A percentile compares a stretch with the other conserved stretches of the same genome.
Evolutionary conservation across 2,797 vertebrate species (phyloP).

Genomic region (Rhadinocentrus ornatus): DNA sequence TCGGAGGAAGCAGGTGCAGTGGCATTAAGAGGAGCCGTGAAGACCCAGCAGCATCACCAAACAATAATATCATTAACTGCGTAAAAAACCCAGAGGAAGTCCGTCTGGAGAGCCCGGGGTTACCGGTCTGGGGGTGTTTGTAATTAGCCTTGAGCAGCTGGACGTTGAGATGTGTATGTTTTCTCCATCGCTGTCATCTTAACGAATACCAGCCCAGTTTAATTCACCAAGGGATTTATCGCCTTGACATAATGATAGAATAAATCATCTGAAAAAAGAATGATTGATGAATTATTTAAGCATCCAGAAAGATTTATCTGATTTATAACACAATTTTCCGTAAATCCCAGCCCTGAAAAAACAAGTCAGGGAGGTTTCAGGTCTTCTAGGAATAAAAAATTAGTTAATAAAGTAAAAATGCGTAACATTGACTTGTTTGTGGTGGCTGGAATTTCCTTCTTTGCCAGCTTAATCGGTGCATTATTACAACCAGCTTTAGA

Average conservation of each 20-base stretch:
- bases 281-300: neutral
- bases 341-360: too few relatives aligned
- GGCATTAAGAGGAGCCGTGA: conserved; percentile 21
- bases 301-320: neutral
- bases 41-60: conserved; percentile 30
- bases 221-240: conserved; percentile 26
- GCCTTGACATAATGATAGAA: conserved; percentile 19
- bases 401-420: too few relatives aligned
- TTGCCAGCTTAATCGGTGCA: too few relatives aligned
- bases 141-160: conserved; percentile 66
- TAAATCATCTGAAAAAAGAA: neutral
- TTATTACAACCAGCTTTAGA: neutral
- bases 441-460: too few relatives aligned
- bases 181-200: conserved; percentile 22
- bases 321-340: neutral
- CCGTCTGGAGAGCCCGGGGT: conserved; percentile 21
- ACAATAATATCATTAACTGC: conserved; percentile 63
- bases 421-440: too few relatives aligned
- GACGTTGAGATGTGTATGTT: conserved; percentile 16
- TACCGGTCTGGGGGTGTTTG: conserved; percentile 24
- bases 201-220: conserved; percentile 32
- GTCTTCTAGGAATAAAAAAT: too few relatives aligned
- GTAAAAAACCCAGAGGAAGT: conserved; percentile 44
- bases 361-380: too few relatives aligned
- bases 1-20: conserved; percentile 51